These are phyloP conservation scores for Meda fulgida DNA, from an alignment of 2,797 vertebrate species.

Conservation along the genomic window DNA sequence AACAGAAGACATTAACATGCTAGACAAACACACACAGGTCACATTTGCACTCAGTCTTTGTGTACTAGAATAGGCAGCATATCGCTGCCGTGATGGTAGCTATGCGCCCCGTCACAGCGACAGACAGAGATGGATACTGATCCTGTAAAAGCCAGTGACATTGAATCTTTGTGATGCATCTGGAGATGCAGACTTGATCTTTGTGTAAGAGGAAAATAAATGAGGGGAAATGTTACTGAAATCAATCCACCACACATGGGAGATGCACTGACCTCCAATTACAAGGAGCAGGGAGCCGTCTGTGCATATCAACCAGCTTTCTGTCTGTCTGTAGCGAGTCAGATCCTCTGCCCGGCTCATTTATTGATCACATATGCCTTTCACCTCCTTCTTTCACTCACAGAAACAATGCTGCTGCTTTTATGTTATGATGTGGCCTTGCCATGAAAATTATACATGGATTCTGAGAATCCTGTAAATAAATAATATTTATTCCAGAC, in stretches of 20 bases:
- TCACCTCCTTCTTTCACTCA: neutral
- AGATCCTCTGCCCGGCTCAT: neutral
- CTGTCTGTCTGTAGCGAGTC: neutral
- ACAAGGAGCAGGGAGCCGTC: constrained; percentile 35
- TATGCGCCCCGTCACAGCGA: too few relatives aligned
- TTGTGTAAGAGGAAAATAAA: constrained; percentile 39
- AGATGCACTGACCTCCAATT: constrained; percentile 42
- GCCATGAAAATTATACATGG: constrained; percentile 1
- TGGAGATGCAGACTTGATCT: constrained; percentile 20
- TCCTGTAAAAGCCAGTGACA: constrained; percentile 20
- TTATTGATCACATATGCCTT: neutral
- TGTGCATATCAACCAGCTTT: constrained; percentile 30
- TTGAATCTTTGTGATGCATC: neutral
- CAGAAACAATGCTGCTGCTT: neutral
- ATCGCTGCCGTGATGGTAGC: too few relatives aligned
- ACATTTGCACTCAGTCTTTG: too few relatives aligned
- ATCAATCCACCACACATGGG: constrained; percentile 40
- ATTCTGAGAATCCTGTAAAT: neutral
- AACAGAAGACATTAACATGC: too few relatives aligned
- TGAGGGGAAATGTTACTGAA: constrained; percentile 43
- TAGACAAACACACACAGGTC: too few relatives aligned
- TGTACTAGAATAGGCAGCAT: too few relatives aligned
- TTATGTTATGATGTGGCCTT: neutral
- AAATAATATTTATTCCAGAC: constrained; percentile 12
- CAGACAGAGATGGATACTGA: constrained; percentile 7